phyloP scores from a whole-genome alignment of 2,888 invertebrate genomes.

The Thumatha senex region DNA sequence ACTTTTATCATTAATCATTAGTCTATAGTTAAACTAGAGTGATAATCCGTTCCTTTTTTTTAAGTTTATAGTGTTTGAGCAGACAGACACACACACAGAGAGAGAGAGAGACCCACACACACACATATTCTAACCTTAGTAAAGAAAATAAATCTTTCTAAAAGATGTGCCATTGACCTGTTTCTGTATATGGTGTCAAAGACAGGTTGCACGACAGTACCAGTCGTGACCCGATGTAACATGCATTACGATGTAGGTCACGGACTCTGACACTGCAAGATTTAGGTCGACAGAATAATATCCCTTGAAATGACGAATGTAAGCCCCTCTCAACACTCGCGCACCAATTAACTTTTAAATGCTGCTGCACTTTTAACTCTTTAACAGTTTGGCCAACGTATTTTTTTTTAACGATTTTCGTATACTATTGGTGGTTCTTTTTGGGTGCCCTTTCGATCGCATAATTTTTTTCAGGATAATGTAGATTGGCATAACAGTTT shows the following conservation, averaged over 20 bases:
- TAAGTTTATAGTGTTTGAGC: too few species aligned
- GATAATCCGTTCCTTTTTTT: too few species aligned
- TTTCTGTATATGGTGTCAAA: not conserved
- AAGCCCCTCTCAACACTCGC: not conserved
- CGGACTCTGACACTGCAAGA: constrained; percentile 35
- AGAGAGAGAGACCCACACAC: too few species aligned
- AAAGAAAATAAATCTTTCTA: not conserved
- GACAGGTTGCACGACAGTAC: constrained; percentile 31
- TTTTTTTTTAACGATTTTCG: not conserved
- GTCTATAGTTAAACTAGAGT: too few species aligned
- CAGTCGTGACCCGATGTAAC: constrained; percentile 46
- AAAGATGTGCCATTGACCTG: too few species aligned
- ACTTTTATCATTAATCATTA: too few species aligned
- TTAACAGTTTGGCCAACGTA: not conserved
- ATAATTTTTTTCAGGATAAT: too few species aligned
- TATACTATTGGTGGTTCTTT: not conserved
- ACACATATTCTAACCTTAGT: not conserved
- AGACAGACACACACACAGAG: too few species aligned
- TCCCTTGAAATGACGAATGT: constrained; percentile 20
- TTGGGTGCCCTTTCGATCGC: too few species aligned
- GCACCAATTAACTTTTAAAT: constrained; percentile 12
- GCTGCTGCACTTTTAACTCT: not conserved
- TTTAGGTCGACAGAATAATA: constrained; percentile 45
- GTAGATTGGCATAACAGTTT: too few species aligned
- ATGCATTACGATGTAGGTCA: constrained; percentile 59